Conservation (phyloP, 2,113 vertebrate species). For the Leptobrachium ailaonicum region DNA sequence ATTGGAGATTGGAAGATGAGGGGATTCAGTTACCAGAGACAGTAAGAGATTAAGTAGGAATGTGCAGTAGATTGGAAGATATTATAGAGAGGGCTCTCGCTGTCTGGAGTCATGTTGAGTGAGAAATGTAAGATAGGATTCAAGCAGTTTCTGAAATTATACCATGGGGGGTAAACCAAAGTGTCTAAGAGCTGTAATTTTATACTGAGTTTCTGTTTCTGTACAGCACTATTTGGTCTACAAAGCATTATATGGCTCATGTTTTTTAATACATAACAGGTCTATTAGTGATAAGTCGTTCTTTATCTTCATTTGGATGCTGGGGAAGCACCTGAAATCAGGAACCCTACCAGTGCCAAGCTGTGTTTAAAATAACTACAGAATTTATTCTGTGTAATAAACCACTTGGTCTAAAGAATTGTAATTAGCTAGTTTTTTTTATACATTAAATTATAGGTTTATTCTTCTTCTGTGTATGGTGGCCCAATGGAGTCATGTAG, state of each 20-base stretch:
- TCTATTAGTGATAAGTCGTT: too few species aligned
- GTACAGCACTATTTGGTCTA: not conserved
- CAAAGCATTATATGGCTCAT: not conserved
- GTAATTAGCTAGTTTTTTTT: too few species aligned
- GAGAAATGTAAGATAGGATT: constrained; percentile 20
- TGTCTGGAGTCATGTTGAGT: constrained; percentile 18
- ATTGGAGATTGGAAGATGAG: not conserved
- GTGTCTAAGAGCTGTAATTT: constrained; percentile 31
- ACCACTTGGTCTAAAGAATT: too few species aligned
- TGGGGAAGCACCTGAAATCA: too few species aligned
- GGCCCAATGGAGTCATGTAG: too few species aligned
- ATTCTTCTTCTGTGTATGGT: too few species aligned
- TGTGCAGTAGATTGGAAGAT: not conserved
- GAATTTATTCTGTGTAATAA: too few species aligned
- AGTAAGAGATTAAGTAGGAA: not conserved
- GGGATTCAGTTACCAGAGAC: not conserved
- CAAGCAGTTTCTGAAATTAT: constrained; percentile 27
- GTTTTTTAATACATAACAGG: not conserved
- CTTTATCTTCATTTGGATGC: too few species aligned
- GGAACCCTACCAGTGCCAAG: too few species aligned
- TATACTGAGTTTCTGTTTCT: not conserved
- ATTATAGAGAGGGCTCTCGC: constrained; percentile 4
- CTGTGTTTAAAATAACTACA: too few species aligned
- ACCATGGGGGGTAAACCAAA: constrained; percentile 7
- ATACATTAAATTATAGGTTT: too few species aligned